Conservation (phyloP, 2,888 invertebrate genomes). For the Pollenia amentaria region DNA sequence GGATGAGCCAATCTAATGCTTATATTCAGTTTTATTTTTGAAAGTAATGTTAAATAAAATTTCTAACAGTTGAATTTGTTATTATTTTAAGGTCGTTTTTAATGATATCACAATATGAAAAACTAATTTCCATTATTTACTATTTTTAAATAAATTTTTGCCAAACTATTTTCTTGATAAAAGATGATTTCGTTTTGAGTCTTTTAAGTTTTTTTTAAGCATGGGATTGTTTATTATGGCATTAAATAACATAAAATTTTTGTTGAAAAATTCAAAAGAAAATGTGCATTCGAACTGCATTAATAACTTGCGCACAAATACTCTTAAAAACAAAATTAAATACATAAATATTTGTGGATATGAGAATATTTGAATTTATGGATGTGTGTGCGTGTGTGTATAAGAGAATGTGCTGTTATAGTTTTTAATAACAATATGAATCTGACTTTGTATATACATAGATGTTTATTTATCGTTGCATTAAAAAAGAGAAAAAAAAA, state of each 20-base stretch:
- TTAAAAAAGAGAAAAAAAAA: not conserved
- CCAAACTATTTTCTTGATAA: not conserved
- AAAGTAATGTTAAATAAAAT: no score
- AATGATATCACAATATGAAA: no score
- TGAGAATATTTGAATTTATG: not conserved
- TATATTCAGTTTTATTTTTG: no score
- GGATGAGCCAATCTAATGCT: no score
- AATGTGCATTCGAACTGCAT: slow-evolving; percentile 44
- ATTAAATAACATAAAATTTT: slow-evolving; percentile 20
- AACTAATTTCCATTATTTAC: no score
- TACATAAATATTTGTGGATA: slow-evolving; percentile 12
- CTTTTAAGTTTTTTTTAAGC: not conserved
- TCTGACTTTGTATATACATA: slow-evolving; percentile 36
- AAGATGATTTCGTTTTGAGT: slow-evolving; percentile 35
- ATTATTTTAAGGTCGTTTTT: no score
- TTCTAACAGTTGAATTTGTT: no score
- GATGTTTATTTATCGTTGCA: slow-evolving; percentile 47
- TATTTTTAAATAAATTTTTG: not conserved
- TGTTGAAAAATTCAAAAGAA: slow-evolving; percentile 36
- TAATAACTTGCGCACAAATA: slow-evolving; percentile 36
- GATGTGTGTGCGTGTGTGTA: not conserved
- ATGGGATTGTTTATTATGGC: slow-evolving; percentile 35
- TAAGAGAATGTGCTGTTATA: slow-evolving; percentile 9
- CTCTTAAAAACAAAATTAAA: not conserved
- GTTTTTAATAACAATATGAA: slow-evolving; percentile 55